Percentiles rank a stretch among this genome's conserved stretches.
Conservation (phyloP, 1,140 invertebrate genomes). For the Diplogasteroides magnus region DNA sequence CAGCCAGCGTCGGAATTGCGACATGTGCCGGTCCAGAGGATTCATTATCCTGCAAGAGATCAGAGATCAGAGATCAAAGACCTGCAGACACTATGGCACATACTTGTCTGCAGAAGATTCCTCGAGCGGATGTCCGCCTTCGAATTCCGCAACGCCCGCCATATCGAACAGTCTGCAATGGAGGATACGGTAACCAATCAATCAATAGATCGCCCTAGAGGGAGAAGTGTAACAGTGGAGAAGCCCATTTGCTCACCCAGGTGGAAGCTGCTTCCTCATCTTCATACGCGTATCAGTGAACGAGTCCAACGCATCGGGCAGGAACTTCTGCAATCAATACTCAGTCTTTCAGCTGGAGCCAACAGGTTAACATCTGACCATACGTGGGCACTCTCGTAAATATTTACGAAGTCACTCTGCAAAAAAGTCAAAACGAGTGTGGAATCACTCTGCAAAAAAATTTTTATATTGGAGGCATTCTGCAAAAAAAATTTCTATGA, state of each 20-base stretch:
- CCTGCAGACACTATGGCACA: background rate
- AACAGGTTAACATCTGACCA: background rate
- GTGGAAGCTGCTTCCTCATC: background rate
- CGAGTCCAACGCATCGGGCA: background rate
- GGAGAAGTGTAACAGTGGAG: background rate
- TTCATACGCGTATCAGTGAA: background rate
- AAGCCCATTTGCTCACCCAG: background rate
- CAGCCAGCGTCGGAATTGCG: constrained; percentile 15
- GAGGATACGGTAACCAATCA: too few relatives aligned
- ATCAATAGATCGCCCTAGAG: background rate
- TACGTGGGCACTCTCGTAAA: background rate
- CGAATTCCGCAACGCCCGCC: constrained; percentile 31
- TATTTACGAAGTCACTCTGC: background rate
- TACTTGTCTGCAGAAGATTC: constrained; percentile 26
- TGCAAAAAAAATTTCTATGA: background rate
- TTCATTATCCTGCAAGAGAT: constrained; percentile 9
- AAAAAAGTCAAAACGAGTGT: background rate
- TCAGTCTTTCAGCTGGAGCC: background rate
- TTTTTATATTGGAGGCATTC: background rate
- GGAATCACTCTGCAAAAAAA: background rate
- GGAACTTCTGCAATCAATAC: constrained; percentile 1
- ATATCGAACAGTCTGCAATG: constrained; percentile 30
- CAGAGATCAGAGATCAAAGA: background rate
- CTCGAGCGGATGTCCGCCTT: constrained; percentile 19
- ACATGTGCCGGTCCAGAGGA: constrained; percentile 25